Evolutionary conservation across 2,888 invertebrate genomes (phyloP).

Genomic region (Agrochola circellaris): DNA sequence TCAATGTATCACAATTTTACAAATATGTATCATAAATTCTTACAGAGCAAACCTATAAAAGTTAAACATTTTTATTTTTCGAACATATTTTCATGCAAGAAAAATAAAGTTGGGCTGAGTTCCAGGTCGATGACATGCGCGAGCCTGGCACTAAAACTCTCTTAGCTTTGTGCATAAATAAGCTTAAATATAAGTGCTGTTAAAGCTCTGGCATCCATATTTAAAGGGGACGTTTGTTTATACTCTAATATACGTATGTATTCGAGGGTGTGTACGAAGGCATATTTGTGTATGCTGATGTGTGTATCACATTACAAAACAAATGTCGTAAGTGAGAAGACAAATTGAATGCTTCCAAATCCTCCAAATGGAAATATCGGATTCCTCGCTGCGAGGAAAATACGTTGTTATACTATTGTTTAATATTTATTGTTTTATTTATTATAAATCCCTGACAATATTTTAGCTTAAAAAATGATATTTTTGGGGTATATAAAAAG

Average conservation of each 20-base stretch:
- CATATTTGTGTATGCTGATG: conserved; percentile 52
- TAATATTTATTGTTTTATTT: conserved; percentile 43
- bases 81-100: conserved; percentile 39
- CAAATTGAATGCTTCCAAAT: conserved; percentile 60
- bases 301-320: conserved; percentile 60
- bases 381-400: conserved; percentile 37
- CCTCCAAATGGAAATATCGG: conserved; percentile 57
- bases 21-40: conserved; percentile 31
- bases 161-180: conserved; percentile 59
- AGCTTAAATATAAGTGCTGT: conserved; percentile 58
- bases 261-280: conserved; percentile 1
- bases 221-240: conserved; percentile 36
- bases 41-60: conserved; percentile 23
- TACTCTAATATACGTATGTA: conserved; percentile 15
- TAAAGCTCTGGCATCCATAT: conserved; percentile 55
- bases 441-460: conserved; percentile 1
- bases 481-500: too few relatives aligned
- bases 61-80: conserved; percentile 31
- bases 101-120: conserved; percentile 53
- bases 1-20: conserved; percentile 35
- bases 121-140: conserved; percentile 55
- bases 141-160: conserved; percentile 47
- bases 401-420: conserved; percentile 29
- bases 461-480: not conserved
- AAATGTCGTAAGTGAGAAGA: conserved; percentile 61